A percentile compares a stretch with the other conserved stretches of the same genome.
Conservation (phyloP, 2,113 vertebrate genomes). For the Chionomys nivalis region DNA sequence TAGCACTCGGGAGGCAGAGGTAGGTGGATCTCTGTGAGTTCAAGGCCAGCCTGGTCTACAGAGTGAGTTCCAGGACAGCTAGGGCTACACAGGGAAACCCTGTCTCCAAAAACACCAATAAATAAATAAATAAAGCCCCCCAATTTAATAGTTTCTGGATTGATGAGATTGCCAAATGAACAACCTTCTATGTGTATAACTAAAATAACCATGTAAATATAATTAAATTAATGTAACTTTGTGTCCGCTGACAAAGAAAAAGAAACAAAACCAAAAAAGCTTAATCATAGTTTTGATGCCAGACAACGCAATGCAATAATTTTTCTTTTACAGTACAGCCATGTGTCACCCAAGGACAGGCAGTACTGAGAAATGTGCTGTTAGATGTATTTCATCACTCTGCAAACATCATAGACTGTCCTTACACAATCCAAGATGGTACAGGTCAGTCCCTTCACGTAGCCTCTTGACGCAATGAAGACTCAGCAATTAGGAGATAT, state of each 20-base stretch:
- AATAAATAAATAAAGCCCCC: background rate
- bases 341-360: background rate
- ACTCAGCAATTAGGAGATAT: background rate
- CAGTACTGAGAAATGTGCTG: background rate
- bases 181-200: background rate
- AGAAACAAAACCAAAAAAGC: background rate
- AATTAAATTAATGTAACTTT: background rate
- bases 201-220: constrained; percentile 10
- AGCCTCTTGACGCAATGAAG: background rate
- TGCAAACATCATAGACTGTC: background rate
- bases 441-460: background rate
- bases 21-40: no score
- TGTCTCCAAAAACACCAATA: background rate
- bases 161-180: background rate
- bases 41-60: no score
- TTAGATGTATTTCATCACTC: background rate
- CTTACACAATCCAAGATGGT: background rate
- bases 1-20: no score
- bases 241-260: background rate
- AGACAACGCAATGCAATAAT: background rate
- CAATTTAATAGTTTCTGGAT: constrained; percentile 1
- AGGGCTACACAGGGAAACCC: no score
- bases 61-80: no score
- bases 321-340: background rate
- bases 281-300: background rate